Conservation (phyloP, 2,888 invertebrate genomes). For the Drosophila colorata region DNA sequence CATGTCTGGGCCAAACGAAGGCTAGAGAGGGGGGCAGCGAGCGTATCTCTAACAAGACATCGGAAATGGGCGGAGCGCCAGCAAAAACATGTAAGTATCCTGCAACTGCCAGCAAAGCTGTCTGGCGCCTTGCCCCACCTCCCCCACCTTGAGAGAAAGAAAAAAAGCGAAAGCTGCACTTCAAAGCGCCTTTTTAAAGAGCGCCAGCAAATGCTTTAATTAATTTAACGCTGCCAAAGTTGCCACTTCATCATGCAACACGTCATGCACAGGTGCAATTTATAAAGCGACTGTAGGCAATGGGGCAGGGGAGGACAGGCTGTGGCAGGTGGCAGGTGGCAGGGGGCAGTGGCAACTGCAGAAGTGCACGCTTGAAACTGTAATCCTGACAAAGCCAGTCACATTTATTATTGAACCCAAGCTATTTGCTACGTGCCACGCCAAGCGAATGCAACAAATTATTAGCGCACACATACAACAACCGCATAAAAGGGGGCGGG, state of each 20-base stretch:
- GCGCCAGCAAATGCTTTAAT: constrained; percentile 58
- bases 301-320: neutral
- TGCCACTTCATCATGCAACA: constrained; percentile 61
- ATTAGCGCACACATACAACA: constrained; percentile 45
- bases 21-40: constrained; percentile 5
- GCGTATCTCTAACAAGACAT: constrained; percentile 62
- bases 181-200: constrained; percentile 31
- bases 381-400: constrained; percentile 83
- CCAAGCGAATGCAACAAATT: constrained; percentile 50
- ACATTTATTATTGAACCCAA: constrained; percentile 82
- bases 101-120: constrained; percentile 17
- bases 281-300: constrained; percentile 48
- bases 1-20: constrained; percentile 61
- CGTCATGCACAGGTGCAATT: constrained; percentile 82
- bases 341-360: constrained; percentile 18
- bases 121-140: constrained; percentile 29
- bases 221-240: constrained; percentile 59
- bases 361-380: constrained; percentile 68
- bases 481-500: neutral
- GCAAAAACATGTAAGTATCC: constrained; percentile 25
- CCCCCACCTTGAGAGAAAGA: neutral
- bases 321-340: neutral
- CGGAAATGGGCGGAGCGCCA: constrained; percentile 53
- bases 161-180: constrained; percentile 46
- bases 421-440: constrained; percentile 61